Conservation (phyloP, 2,113 vertebrate species). For the Nipponia nippon region DNA sequence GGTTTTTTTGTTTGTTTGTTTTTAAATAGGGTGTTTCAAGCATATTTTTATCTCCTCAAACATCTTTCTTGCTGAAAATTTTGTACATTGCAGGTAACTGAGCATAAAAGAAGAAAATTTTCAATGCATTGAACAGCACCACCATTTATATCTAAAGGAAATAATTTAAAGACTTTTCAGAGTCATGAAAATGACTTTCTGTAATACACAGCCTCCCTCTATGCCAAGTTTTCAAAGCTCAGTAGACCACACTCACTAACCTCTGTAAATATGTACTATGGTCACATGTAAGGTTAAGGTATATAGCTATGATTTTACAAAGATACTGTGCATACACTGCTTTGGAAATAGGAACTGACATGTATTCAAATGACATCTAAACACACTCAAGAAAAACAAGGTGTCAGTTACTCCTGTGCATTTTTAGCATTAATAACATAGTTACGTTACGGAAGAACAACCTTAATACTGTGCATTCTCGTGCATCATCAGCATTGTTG, state of each 20-base stretch:
- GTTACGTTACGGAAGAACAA: not conserved
- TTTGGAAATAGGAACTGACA: not conserved
- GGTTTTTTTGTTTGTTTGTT: not conserved
- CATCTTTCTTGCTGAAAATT: not conserved
- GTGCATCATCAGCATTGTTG: not conserved
- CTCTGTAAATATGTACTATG: not conserved
- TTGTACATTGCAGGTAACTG: not conserved
- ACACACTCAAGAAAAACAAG: not conserved
- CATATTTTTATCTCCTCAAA: not conserved
- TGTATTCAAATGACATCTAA: not conserved
- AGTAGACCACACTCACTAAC: not conserved
- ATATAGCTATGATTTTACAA: not conserved
- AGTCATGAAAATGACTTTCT: not conserved
- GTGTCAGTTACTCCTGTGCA: not conserved
- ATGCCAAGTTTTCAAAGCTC: not conserved
- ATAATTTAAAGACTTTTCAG: not conserved
- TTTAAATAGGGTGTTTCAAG: not conserved
- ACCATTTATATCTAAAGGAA: not conserved
- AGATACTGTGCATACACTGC: not conserved
- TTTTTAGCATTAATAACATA: not conserved
- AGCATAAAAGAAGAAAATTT: not conserved
- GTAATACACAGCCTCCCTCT: not conserved
- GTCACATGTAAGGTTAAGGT: not conserved
- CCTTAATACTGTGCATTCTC: not conserved
- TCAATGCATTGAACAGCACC: not conserved